Evolutionary conservation across 2,888 invertebrate species (phyloP), one percentile per base, ranked within the genome.

Genomic region (Oeneis ivallda): DNA sequence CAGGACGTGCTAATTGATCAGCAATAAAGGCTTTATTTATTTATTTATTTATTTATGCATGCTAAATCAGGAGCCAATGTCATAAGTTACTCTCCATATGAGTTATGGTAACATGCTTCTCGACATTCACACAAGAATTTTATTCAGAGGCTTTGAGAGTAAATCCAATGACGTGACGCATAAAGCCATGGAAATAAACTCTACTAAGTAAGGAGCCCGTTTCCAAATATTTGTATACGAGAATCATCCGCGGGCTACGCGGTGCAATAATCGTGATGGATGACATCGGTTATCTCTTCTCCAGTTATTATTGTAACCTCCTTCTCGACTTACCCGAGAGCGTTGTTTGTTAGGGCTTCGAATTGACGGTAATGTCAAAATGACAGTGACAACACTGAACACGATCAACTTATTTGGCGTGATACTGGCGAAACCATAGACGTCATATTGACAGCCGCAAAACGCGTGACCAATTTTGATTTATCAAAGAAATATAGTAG

Each of bases 251-350:
- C 79, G 79, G 79, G 81, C 79, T 79, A 82, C 80, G 76, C 81
- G 77, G 70, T 77, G 83, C 84, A 86, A 87, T 87, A n/a, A 86
- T 83, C 80, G 80, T 87, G 87, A 88, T 87, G 85, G 87, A 88
- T 87, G 83, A 77, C 79, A 78, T 76, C 78, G 65, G 50, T 72
- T 74, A 72, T 73, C 75, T 74, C 68, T 67, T 71, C 71, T 62
- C 65, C 71, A 71, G 74, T 70, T 70, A 73, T 67, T 71, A 70
- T 66, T 71, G 66, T 65, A 62, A 64, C 64, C 59, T 54, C 63
- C 68, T 65, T 54, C 60, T 60, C 60, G 56, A 68, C 60, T 65
- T 65, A 69, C 59, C 59, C 37, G 17, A 43, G 62, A 58, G 15
- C 58, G 64, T 63, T 68, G 62, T 62, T 68, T 68, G 65, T 17